Conservation (phyloP, 2,113 vertebrate genomes). For the Chloebia gouldiae region DNA sequence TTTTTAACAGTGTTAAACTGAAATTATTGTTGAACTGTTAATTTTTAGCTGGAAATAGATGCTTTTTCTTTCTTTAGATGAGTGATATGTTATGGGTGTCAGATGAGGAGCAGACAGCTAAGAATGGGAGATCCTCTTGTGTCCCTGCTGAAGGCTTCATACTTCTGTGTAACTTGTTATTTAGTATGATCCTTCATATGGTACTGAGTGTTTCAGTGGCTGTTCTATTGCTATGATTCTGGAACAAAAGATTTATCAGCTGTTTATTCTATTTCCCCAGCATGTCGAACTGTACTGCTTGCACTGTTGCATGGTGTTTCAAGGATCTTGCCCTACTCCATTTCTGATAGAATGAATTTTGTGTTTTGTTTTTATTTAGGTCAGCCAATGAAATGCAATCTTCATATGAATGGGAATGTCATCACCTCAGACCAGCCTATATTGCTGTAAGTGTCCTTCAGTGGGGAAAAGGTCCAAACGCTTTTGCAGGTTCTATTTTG, state of each 20-base stretch:
- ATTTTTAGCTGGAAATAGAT: not conserved
- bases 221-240: not conserved
- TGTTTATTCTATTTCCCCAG: not conserved
- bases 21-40: not conserved
- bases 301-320: not conserved
- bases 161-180: not conserved
- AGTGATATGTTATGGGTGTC: not conserved
- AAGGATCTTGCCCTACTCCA: not conserved
- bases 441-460: conserved; percentile 84
- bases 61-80: not conserved
- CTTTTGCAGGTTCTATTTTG: not conserved
- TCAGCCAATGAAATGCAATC: conserved; percentile 98
- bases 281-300: not conserved
- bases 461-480: not conserved
- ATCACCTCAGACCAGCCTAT: conserved; percentile 99
- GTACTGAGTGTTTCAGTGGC: not conserved
- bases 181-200: not conserved
- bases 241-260: not conserved
- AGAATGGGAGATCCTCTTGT: not conserved
- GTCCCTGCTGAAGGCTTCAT: not conserved
- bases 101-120: not conserved
- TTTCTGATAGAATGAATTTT: not conserved
- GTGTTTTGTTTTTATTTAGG: conserved; percentile 70
- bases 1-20: not conserved
- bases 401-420: conserved; percentile 94